A percentile compares a stretch with the other conserved stretches of the same genome.
Conservation (phyloP, 2,888 invertebrate genomes). For the Emmelina monodactyla region DNA sequence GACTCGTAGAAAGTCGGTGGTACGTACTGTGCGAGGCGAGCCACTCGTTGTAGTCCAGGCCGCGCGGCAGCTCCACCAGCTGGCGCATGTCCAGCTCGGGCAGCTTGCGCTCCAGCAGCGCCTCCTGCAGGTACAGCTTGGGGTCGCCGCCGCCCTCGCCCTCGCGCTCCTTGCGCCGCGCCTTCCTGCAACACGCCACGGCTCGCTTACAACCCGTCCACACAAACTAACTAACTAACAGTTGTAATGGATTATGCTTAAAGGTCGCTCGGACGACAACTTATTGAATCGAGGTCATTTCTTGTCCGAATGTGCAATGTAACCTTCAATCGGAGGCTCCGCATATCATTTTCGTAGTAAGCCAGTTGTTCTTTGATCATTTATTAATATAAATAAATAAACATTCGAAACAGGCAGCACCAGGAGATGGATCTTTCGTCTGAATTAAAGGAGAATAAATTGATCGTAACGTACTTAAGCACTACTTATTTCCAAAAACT, state of each 20-base stretch:
- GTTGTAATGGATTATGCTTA: not conserved
- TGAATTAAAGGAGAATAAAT: too few relatives aligned
- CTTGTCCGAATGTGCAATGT: not conserved
- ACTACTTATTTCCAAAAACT: constrained; percentile 19
- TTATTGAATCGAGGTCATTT: not conserved
- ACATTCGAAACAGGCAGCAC: too few relatives aligned
- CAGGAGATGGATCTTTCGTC: too few relatives aligned
- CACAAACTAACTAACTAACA: too few relatives aligned
- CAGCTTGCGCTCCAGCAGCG: constrained; percentile 91
- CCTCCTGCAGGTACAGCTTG: constrained; percentile 94
- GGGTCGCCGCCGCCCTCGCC: constrained; percentile 79
- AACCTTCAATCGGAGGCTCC: not conserved
- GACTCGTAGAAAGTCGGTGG: too few relatives aligned
- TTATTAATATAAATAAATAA: too few relatives aligned
- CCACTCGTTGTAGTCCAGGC: constrained; percentile 99
- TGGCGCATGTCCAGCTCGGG: constrained; percentile 94
- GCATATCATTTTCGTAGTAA: not conserved
- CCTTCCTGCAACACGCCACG: constrained; percentile 76
- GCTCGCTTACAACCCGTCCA: not conserved
- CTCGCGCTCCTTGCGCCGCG: constrained; percentile 95
- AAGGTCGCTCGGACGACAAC: not conserved
- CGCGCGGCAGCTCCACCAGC: constrained; percentile 93
- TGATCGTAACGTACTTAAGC: too few relatives aligned
- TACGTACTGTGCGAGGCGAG: constrained; percentile 93
- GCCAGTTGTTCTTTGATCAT: too few relatives aligned